Percentiles rank a stretch among this genome's conserved stretches.
Conservation (phyloP, 2,113 vertebrate species). For the Meriones unguiculatus region DNA sequence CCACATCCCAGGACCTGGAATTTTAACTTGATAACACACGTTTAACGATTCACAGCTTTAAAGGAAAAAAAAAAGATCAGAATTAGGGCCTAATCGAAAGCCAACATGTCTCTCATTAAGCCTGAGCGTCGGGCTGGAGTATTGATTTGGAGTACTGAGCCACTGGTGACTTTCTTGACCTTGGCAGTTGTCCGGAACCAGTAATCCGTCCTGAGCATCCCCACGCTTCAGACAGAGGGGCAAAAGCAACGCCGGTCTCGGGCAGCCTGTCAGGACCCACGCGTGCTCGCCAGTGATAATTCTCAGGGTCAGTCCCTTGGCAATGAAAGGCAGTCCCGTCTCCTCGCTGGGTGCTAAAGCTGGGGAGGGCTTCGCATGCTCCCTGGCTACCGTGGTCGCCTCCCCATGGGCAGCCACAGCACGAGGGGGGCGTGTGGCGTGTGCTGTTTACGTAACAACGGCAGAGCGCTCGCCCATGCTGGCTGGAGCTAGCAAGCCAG, state of each 20-base stretch:
- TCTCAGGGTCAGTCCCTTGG: slow-evolving; percentile 56
- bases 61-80: background rate
- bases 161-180: background rate
- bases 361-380: background rate
- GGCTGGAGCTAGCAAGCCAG: background rate
- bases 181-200: background rate
- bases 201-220: background rate
- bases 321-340: slow-evolving; percentile 6
- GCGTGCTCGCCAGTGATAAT: slow-evolving; percentile 9
- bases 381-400: fast-evolving
- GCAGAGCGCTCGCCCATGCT: background rate
- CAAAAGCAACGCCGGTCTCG: background rate
- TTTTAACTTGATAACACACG: background rate
- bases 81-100: background rate
- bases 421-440: background rate
- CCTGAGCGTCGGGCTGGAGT: background rate
- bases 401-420: background rate
- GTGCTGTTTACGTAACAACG: background rate
- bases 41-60: background rate
- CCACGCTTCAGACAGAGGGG: background rate
- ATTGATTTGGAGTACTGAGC: background rate
- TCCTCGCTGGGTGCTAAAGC: background rate
- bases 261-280: background rate
- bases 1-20: background rate
- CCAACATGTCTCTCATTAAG: background rate